Conservation (phyloP, 2,888 invertebrate genomes). For the Anoplius nigerrimus region DNA sequence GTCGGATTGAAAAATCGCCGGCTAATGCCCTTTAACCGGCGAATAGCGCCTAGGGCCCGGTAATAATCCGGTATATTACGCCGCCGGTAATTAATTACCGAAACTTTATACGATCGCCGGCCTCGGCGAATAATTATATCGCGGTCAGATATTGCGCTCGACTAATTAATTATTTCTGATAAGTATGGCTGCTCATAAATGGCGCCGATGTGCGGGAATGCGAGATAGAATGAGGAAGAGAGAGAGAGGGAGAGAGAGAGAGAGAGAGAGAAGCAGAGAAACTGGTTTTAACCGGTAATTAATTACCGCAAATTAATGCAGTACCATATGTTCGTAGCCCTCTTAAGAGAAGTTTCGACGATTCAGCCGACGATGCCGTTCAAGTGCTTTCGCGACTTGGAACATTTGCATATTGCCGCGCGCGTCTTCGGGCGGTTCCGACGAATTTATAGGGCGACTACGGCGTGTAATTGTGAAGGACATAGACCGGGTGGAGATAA, state of each 20-base stretch:
- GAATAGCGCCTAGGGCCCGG: slow-evolving; percentile 8
- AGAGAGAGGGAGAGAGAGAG: not conserved
- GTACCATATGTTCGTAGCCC: slow-evolving; percentile 17
- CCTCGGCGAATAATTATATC: slow-evolving; percentile 37
- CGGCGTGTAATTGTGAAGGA: slow-evolving; percentile 16
- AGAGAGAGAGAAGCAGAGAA: not conserved
- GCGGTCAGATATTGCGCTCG: slow-evolving; percentile 42
- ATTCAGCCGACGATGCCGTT: slow-evolving; percentile 24
- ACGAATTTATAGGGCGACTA: slow-evolving; percentile 7
- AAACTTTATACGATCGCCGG: slow-evolving; percentile 39
- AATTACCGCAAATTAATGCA: slow-evolving; percentile 54
- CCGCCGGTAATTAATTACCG: slow-evolving; percentile 43
- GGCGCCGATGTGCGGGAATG: slow-evolving; percentile 35
- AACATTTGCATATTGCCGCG: too few species aligned
- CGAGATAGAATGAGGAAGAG: slow-evolving; percentile 19
- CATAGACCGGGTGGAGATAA: slow-evolving; percentile 1
- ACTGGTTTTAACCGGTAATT: slow-evolving; percentile 35
- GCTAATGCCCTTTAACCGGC: not conserved
- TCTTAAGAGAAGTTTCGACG: slow-evolving; percentile 23
- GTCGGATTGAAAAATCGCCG: too few species aligned
- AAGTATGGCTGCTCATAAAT: slow-evolving; percentile 37
- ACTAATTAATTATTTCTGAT: slow-evolving; percentile 55
- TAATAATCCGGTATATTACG: slow-evolving; percentile 30
- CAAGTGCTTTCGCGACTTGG: slow-evolving; percentile 9
- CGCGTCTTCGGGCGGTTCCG: not conserved